phyloP scores from a whole-genome alignment of 2,113 vertebrate species.

The Thomomys bottae region DNA sequence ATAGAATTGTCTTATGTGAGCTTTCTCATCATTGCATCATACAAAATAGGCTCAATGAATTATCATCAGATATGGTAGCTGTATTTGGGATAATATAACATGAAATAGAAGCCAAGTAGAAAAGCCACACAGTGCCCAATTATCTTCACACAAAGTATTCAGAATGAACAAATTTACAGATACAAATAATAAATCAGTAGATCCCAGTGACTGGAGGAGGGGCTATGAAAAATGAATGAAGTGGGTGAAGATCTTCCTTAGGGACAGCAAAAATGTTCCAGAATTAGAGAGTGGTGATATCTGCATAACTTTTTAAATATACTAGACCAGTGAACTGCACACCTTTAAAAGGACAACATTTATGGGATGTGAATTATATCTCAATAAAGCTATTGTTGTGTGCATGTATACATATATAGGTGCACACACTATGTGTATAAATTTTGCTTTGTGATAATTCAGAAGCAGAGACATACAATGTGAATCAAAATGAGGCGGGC shows the following conservation, averaged over 20 bases:
- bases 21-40: background rate
- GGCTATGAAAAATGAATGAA: background rate
- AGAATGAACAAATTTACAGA: background rate
- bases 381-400: background rate
- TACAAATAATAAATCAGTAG: background rate
- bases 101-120: constrained; percentile 6
- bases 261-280: background rate
- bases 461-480: background rate
- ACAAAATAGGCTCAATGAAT: background rate
- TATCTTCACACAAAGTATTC: background rate
- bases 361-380: background rate
- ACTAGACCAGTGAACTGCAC: background rate
- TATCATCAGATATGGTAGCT: background rate
- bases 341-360: background rate
- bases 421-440: background rate
- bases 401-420: too few species aligned
- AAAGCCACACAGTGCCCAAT: background rate
- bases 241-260: background rate
- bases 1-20: background rate
- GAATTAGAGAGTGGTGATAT: background rate
- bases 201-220: background rate
- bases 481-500: constrained; percentile 1
- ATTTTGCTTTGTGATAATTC: background rate
- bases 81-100: background rate
- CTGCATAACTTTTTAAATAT: background rate